These are phyloP conservation scores for Pomacea maculata DNA, from an alignment of 1,140 invertebrate species.

Conservation along the genomic window DNA sequence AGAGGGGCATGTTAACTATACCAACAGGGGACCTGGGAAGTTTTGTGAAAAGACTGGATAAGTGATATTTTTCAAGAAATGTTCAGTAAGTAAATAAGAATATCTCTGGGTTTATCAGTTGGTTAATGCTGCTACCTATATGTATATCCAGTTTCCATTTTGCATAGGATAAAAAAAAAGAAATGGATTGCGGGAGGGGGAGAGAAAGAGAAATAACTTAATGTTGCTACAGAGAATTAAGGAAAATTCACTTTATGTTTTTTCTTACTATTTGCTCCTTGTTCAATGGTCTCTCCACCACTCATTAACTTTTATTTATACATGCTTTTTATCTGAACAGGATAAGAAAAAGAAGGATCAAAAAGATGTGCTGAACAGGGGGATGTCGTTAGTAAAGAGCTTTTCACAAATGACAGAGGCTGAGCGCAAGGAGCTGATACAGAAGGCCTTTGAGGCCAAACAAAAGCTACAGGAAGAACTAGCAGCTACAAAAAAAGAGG, in stretches of 20 bases:
- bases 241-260: not conserved
- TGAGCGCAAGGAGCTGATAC: constrained; percentile 50
- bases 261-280: no score
- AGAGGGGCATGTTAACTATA: no score
- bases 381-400: constrained; percentile 51
- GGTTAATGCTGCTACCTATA: no score
- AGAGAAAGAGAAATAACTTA: not conserved
- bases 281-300: no score
- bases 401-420: constrained; percentile 51
- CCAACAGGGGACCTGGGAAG: no score
- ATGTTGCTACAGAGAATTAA: not conserved
- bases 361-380: constrained; percentile 44
- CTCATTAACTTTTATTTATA: no score
- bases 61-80: no score
- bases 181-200: not conserved
- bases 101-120: no score
- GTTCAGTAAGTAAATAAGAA: no score
- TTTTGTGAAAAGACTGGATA: no score
- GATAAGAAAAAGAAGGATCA: constrained; percentile 31
- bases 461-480: constrained; percentile 50
- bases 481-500: constrained; percentile 49
- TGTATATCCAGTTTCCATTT: no score
- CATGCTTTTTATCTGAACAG: not conserved
- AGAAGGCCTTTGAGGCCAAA: constrained; percentile 52
- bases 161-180: not conserved